phyloP scores from a whole-genome alignment of 1,140 invertebrate species.

The Conopomorpha cramerella region DNA sequence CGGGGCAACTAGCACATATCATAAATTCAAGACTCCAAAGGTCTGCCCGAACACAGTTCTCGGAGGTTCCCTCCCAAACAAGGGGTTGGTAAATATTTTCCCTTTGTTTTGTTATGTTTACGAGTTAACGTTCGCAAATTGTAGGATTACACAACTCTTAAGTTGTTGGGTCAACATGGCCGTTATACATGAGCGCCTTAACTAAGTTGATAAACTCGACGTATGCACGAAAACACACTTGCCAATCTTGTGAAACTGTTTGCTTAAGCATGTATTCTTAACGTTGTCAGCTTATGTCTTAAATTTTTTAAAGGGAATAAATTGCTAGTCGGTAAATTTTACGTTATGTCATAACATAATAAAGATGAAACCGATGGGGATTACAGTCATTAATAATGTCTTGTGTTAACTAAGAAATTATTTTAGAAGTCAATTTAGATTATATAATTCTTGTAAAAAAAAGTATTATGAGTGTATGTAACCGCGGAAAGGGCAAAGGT shows the following conservation, averaged over 20 bases:
- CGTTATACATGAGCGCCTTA: slow-evolving; percentile 20
- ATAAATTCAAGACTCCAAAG: slow-evolving; percentile 52
- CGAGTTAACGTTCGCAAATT: slow-evolving; percentile 46
- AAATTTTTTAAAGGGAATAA: neutral
- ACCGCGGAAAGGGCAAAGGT: too few relatives aligned
- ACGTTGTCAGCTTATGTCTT: neutral
- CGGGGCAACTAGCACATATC: slow-evolving; percentile 37
- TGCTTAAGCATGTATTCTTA: neutral
- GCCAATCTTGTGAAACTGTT: too few relatives aligned
- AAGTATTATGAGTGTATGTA: too few relatives aligned
- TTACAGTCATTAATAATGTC: too few relatives aligned
- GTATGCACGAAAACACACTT: too few relatives aligned
- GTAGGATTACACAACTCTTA: slow-evolving; percentile 49
- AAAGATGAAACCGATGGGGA: too few relatives aligned
- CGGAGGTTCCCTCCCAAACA: neutral
- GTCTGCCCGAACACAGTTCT: slow-evolving; percentile 6
- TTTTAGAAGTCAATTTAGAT: too few relatives aligned
- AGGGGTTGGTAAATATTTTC: slow-evolving; percentile 20
- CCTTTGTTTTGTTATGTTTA: slow-evolving; percentile 49
- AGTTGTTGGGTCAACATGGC: slow-evolving; percentile 44
- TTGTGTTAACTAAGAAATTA: too few relatives aligned
- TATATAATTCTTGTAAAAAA: too few relatives aligned
- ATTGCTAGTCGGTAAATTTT: neutral
- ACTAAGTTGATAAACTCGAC: too few relatives aligned
- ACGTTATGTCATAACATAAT: neutral